A percentile compares a stretch with the other conserved stretches of the same genome.
phyloP scores from a whole-genome alignment of 2,113 vertebrate genomes.

The Mustela lutreola region DNA sequence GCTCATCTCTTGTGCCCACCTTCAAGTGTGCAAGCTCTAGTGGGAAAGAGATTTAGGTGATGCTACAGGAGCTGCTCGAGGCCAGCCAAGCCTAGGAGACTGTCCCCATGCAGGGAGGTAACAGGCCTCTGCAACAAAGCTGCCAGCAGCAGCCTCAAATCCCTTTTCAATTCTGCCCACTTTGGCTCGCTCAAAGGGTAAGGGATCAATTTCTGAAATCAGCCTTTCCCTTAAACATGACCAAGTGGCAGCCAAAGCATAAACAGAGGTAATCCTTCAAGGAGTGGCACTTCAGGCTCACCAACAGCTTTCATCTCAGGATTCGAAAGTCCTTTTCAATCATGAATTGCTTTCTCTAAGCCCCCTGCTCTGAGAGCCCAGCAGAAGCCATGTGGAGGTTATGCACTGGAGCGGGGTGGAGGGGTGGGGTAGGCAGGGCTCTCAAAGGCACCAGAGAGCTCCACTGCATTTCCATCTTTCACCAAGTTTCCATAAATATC shows the following conservation, averaged over 20 bases:
- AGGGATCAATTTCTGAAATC: slow-evolving; percentile 59
- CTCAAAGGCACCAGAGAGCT: background rate
- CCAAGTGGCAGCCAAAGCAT: background rate
- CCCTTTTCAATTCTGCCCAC: slow-evolving; percentile 54
- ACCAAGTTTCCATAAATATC: slow-evolving; percentile 11
- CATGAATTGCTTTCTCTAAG: slow-evolving; percentile 16
- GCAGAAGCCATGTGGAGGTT: background rate
- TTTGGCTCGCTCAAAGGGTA: slow-evolving; percentile 40
- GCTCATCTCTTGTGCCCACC: slow-evolving; percentile 74
- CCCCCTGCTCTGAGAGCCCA: background rate
- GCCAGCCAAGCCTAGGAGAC: slow-evolving; percentile 22
- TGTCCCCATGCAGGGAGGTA: slow-evolving; percentile 52
- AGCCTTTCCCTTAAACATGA: slow-evolving; percentile 10
- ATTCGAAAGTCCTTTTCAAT: slow-evolving; percentile 63
- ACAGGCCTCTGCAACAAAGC: slow-evolving; percentile 56
- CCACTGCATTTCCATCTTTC: background rate
- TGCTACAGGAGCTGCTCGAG: background rate
- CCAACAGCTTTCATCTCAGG: background rate
- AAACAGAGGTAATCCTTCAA: slow-evolving; percentile 58
- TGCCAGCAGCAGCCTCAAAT: slow-evolving; percentile 27
- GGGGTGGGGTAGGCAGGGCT: background rate
- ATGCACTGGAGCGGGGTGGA: background rate
- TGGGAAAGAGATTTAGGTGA: slow-evolving; percentile 78
- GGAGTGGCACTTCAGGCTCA: background rate
- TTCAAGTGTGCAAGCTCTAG: slow-evolving; percentile 53